A percentile compares a stretch with the other conserved stretches of the same genome.
Evolutionary conservation across 30 jellyfish, hydroid and myxozoan species (phyloP).

Genomic region (Hydractinia echinata): DNA sequence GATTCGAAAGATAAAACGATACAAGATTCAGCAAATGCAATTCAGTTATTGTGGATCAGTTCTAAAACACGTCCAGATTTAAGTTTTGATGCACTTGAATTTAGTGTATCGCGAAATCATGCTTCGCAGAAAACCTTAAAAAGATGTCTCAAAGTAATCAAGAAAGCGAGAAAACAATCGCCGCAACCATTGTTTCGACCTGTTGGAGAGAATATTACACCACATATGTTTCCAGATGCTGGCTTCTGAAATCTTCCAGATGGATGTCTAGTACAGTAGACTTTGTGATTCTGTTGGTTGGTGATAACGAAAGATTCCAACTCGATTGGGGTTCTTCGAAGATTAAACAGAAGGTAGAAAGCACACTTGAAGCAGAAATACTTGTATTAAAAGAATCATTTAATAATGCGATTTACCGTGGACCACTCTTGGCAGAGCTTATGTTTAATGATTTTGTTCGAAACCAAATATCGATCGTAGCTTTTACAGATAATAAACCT

Average conservation of each 20-base stretch:
- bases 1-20: constrained; percentile 6
- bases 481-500: too few species aligned
- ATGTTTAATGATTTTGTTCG: constrained; percentile 9
- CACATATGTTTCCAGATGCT: background rate
- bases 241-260: constrained; percentile 26
- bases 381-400: constrained; percentile 22
- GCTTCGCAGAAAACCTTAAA: constrained; percentile 20
- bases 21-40: background rate
- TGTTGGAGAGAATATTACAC: background rate
- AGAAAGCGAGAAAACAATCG: constrained; percentile 1
- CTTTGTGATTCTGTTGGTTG: constrained; percentile 12
- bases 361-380: constrained; percentile 24
- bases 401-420: constrained; percentile 17
- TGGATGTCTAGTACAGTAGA: constrained; percentile 16
- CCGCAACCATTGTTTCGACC: constrained; percentile 5
- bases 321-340: constrained; percentile 29
- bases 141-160: constrained; percentile 7
- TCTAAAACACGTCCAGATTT: constrained; percentile 41
- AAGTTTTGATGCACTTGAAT: constrained; percentile 12
- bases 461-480: too few species aligned
- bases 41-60: constrained; percentile 33
- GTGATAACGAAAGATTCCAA: background rate
- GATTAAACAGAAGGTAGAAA: constrained; percentile 15
- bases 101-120: constrained; percentile 13
- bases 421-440: constrained; percentile 2